Evolutionary conservation across 2,113 vertebrate species (phyloP).

Genomic region (Serilophus lunatus): DNA sequence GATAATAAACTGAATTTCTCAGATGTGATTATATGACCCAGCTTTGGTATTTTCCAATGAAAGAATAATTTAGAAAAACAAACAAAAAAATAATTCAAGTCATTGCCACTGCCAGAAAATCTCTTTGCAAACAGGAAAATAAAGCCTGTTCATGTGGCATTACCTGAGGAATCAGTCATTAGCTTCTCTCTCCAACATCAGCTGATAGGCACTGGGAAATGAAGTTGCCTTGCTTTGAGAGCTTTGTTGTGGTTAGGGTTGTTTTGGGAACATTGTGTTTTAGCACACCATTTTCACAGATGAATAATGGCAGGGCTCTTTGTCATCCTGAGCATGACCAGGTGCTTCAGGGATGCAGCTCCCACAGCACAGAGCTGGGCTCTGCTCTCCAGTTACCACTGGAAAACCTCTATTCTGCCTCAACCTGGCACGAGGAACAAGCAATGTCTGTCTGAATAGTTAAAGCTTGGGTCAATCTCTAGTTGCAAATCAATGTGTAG

Average conservation of each 20-base stretch:
- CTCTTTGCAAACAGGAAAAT: neutral
- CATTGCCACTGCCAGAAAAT: neutral
- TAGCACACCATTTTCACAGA: slow-evolving; percentile 10
- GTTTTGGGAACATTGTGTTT: slow-evolving; percentile 11
- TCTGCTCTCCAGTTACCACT: slow-evolving; percentile 60
- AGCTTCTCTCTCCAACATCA: neutral
- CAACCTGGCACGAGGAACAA: neutral
- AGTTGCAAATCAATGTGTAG: slow-evolving; percentile 48
- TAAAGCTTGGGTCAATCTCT: slow-evolving; percentile 4
- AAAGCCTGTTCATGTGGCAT: neutral
- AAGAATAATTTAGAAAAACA: neutral
- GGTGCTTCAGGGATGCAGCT: slow-evolving; percentile 52
- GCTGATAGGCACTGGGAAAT: neutral
- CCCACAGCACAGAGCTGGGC: slow-evolving; percentile 1
- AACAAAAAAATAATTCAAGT: neutral
- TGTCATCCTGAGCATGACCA: slow-evolving; percentile 61
- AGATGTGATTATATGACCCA: neutral
- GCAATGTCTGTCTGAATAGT: neutral
- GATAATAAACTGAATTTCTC: neutral
- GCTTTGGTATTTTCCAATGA: neutral
- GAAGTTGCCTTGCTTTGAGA: neutral
- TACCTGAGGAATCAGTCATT: neutral
- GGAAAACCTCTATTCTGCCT: slow-evolving; percentile 37
- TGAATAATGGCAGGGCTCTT: slow-evolving; percentile 64
- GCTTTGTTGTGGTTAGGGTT: neutral